A percentile compares a stretch with the other conserved stretches of the same genome.
phyloP scores from a whole-genome alignment of 2,888 invertebrate species.

The Gisinianus flammeolus region DNA sequence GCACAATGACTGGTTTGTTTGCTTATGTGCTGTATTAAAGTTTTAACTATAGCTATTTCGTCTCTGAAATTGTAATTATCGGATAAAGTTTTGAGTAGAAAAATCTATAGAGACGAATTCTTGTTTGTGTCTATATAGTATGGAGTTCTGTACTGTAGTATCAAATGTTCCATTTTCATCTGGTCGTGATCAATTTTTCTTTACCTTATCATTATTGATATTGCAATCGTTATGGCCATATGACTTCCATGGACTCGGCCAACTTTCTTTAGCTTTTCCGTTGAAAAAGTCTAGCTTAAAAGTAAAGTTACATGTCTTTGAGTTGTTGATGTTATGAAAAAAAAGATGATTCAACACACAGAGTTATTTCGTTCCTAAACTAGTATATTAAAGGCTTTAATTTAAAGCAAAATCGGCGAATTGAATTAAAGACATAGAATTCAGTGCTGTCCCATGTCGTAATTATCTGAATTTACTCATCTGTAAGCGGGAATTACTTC shows the following conservation, averaged over 20 bases:
- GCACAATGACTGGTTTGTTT: not conserved
- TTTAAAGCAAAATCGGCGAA: not conserved
- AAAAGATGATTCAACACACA: not conserved
- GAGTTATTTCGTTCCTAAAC: not conserved
- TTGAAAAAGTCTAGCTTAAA: not conserved
- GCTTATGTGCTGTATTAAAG: no score
- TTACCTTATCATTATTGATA: not conserved
- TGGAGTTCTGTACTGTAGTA: not conserved
- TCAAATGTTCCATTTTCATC: not conserved
- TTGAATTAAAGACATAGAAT: not conserved
- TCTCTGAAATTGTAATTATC: no score
- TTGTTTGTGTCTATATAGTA: not conserved
- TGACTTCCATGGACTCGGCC: not conserved
- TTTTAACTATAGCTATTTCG: constrained; percentile 1
- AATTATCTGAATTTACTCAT: not conserved
- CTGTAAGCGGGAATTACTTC: no score
- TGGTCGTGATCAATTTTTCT: constrained; percentile 8
- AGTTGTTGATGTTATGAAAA: not conserved
- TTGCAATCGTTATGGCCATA: not conserved
- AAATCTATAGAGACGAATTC: not conserved
- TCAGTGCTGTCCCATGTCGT: not conserved
- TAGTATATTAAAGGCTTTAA: no score
- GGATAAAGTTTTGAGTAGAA: not conserved
- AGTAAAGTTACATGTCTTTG: not conserved
- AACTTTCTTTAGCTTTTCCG: not conserved